Evolutionary conservation across 2,113 vertebrate genomes (phyloP), one percentile per base, ranked within the genome.

Genomic region (Forbesichthys agassizii): DNA sequence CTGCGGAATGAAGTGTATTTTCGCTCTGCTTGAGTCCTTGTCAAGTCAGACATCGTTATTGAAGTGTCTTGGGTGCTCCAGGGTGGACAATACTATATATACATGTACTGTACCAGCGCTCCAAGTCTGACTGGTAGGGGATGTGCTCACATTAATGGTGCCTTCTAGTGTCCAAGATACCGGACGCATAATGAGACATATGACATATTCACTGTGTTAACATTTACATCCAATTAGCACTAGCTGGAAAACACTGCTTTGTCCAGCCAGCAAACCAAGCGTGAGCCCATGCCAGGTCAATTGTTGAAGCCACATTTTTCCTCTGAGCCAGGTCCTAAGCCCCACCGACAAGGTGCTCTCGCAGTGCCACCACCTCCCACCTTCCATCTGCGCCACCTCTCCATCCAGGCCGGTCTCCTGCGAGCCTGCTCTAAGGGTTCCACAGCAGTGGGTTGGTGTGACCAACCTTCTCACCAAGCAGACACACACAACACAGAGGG

Each of bases 11-110:
- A 79, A 78, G 79, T 60, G 69, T 83, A 83, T 76, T 90, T 88
- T 88, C 81, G 60, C 84, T 79, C 87, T 88, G 77, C 69, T 81
- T 75, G 71, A 69, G 77, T 90, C 85, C 89, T 91, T 86, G 86
- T 80, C 84, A 90, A 88, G 88, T 85, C 78, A 75, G 10, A 89
- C 88, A 89, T 88, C 75, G 84, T 85, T 91, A 91, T 92, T 92
- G 90, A 88, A 83, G 76, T 86, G 75, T 71, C 70, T 61, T 47
- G 69, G 68, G 68, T 71, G 74, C 90, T 84, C 20, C 61, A 5
- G 89, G 86, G 83, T 68, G 75, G 84, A 61, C 79, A 65, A 77
- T 77, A 69, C 78, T 80, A 85, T 84, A 75, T 73, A 59, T 79
- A 2, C 0, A 53, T 75, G 13, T 14, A 7, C 48, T 85, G 86